Evolutionary conservation across 2,113 vertebrate species (phyloP).

Genomic region (Microcebus murinus): DNA sequence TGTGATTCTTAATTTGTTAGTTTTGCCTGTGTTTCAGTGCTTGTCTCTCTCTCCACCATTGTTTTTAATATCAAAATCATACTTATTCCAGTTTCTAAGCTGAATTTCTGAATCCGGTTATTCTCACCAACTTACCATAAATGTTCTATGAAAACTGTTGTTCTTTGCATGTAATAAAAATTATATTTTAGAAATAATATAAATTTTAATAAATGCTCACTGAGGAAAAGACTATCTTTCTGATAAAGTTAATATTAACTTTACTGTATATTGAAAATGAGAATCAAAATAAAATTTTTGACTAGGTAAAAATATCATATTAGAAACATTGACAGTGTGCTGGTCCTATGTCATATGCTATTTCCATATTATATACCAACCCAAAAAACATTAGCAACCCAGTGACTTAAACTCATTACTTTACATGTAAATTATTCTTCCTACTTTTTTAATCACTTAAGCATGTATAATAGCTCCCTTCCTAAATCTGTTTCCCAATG

Average conservation of each 20-base stretch:
- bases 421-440: constrained; percentile 9
- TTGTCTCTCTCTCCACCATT: neutral
- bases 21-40: neutral
- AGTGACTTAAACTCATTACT: constrained; percentile 15
- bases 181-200: neutral
- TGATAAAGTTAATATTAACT: neutral
- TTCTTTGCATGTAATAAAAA: neutral
- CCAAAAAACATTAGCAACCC: neutral
- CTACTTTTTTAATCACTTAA: neutral
- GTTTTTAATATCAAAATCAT: neutral
- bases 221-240: neutral
- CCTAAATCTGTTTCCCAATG: neutral
- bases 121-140: constrained; percentile 23
- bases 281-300: neutral
- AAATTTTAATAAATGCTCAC: neutral
- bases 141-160: neutral
- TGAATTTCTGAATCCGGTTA: neutral
- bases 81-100: neutral
- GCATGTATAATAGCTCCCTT: neutral
- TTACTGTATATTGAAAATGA: neutral
- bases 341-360: neutral
- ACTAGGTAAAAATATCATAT: neutral
- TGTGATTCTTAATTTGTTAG: neutral
- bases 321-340: neutral
- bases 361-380: neutral